A percentile compares a stretch with the other conserved stretches of the same genome.
Conservation (phyloP, 2,797 vertebrate genomes). For the Tenualosa ilisha region DNA sequence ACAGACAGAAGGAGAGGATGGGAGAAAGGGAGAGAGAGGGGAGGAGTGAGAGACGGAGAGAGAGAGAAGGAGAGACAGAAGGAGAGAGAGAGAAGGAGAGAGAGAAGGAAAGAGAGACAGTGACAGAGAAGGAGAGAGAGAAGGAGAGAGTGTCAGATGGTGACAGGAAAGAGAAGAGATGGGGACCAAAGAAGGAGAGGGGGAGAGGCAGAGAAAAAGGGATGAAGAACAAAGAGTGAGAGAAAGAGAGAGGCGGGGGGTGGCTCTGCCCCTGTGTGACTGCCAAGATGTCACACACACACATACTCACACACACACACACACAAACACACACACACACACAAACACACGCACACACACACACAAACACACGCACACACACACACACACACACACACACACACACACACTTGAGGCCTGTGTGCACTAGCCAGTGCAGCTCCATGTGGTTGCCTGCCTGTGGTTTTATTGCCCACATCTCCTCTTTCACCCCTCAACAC, state of each 20-base stretch:
- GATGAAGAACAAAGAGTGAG: background rate
- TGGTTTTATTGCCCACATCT: too few species aligned
- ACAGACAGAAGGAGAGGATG: background rate
- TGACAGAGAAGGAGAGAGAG: background rate
- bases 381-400: constrained; percentile 25
- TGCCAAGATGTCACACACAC: background rate
- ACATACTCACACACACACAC: background rate
- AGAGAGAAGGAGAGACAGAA: background rate
- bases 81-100: background rate
- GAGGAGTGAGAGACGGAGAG: background rate
- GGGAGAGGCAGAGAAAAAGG: background rate
- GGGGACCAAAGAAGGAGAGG: too few species aligned
- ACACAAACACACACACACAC: background rate
- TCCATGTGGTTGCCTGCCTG: too few species aligned
- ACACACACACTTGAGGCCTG: constrained; percentile 45
- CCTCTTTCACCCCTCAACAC: too few species aligned
- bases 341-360: constrained; percentile 26
- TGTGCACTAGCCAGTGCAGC: background rate
- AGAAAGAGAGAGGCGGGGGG: background rate
- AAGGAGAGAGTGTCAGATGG: background rate
- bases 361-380: constrained; percentile 32
- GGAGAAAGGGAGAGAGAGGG: background rate
- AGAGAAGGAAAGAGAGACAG: background rate
- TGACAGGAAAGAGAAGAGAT: too few species aligned
- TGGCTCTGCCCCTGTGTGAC: too few species aligned